These are phyloP conservation scores for Nettapus auritus DNA, from an alignment of 2,113 vertebrate species.

Conservation along the genomic window DNA sequence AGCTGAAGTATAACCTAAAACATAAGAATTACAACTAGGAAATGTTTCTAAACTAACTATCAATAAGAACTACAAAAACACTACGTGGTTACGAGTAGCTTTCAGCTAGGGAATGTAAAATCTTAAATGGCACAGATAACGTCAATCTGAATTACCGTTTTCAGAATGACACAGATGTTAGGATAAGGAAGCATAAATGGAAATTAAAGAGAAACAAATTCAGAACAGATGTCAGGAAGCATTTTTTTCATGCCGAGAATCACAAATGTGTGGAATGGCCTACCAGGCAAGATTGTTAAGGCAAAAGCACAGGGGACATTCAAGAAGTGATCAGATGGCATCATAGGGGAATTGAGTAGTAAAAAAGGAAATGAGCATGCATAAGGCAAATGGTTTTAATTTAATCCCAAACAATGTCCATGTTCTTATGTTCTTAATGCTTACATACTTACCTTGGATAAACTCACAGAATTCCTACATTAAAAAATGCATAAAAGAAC, in stretches of 20 bases:
- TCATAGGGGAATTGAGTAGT: slow-evolving; percentile 79
- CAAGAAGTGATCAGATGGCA: slow-evolving; percentile 81
- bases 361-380: slow-evolving; percentile 80
- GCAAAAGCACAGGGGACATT: slow-evolving; percentile 78
- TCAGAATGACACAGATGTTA: slow-evolving; percentile 86
- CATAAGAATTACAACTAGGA: slow-evolving; percentile 48
- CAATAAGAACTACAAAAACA: slow-evolving; percentile 61
- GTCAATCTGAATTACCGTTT: slow-evolving; percentile 84
- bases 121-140: slow-evolving; percentile 81
- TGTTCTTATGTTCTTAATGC: slow-evolving; percentile 52
- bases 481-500: neutral
- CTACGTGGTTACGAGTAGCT: slow-evolving; percentile 70
- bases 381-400: slow-evolving; percentile 74
- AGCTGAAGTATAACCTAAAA: neutral
- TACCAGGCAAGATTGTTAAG: slow-evolving; percentile 80
- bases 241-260: slow-evolving; percentile 81
- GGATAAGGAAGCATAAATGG: slow-evolving; percentile 87
- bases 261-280: slow-evolving; percentile 82
- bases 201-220: slow-evolving; percentile 89
- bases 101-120: slow-evolving; percentile 83
- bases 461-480: slow-evolving; percentile 47
- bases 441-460: slow-evolving; percentile 65
- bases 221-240: slow-evolving; percentile 85
- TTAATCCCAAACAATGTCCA: slow-evolving; percentile 74
- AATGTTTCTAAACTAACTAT: slow-evolving; percentile 37